Conservation (phyloP, 2,888 invertebrate genomes). For the Punctoribates punctum region DNA sequence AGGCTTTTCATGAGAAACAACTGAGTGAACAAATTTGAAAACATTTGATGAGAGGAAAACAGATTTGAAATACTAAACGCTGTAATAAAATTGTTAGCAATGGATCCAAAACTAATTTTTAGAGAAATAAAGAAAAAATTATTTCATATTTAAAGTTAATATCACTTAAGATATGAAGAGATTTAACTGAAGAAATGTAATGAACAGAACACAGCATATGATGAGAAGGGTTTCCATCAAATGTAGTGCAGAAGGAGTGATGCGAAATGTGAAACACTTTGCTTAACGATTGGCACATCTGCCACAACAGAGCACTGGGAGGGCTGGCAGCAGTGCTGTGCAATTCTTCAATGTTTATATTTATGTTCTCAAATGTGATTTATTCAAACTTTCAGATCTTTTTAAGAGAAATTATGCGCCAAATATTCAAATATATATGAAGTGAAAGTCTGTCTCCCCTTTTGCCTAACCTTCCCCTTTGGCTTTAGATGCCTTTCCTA, state of each 20-base stretch:
- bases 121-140: too few relatives aligned
- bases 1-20: too few relatives aligned
- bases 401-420: slow-evolving; percentile 8
- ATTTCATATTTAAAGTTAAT: too few relatives aligned
- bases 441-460: neutral
- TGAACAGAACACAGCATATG: too few relatives aligned
- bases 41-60: too few relatives aligned
- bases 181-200: too few relatives aligned
- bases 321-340: neutral
- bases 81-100: too few relatives aligned
- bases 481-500: too few relatives aligned
- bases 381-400: neutral
- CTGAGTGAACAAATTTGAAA: too few relatives aligned
- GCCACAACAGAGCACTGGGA: slow-evolving; percentile 16
- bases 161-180: too few relatives aligned
- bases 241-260: neutral
- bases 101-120: too few relatives aligned
- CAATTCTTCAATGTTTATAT: neutral
- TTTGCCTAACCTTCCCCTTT: neutral
- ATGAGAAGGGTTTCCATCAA: neutral
- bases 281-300: slow-evolving; percentile 36
- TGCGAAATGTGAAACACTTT: slow-evolving; percentile 9
- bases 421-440: neutral
- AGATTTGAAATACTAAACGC: too few relatives aligned
- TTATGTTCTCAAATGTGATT: slow-evolving; percentile 13